Base-by-base conservation (phyloP, 2,113 vertebrate species). In the Xiphophorus maculatus region DNA sequence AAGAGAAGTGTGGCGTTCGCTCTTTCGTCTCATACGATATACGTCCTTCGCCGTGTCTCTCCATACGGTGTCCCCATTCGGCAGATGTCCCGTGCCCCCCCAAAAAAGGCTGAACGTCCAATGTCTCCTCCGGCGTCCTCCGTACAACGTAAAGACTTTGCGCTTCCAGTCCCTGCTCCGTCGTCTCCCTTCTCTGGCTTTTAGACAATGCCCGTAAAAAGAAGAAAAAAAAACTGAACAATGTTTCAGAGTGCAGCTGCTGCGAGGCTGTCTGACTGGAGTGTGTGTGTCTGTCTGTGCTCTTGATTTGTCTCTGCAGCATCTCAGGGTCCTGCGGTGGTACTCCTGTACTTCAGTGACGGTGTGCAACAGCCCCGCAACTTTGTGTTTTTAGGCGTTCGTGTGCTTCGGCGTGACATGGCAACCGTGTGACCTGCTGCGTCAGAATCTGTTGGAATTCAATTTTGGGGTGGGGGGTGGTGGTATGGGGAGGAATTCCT, bases 391-490 rank as follows among this genome's bases (percentile, higher is more conserved):
- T 4, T 68, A 63, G 40, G 48, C 71, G 78, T 76, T 70, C 25
- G 74, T 69, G 93, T 93, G 94, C 90, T 91, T 94, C 89, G 92
- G 90, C 86, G 84, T 95, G 96, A 96, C 96, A 95, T 94, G 89
- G 95, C 95, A 95, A 95, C 96, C 96, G 95, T 96, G 96, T 96
- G 96, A 96, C 95, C 93, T 62, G 28, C 93, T 85, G 89, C 91
- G 94, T 94, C 94, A 94, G 95, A 90, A 85, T 85, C 92, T 91
- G 81, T 69, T 84, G 93, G 81, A 71, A 87, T 87, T 71, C 80
- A 85, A 5, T 27, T 15, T 37, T 11, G 0, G 33, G 33, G 32
- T 32, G 4, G 32, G 32, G 32, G 5, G 32, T 32, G 32, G 32
- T 30, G 30, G 30, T 30, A 33, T 8, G 35, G 61, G 62, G 76